A percentile compares a stretch with the other conserved stretches of the same genome.
phyloP scores from a whole-genome alignment of 2,888 invertebrate genomes.

The Tipula vernalis region DNA sequence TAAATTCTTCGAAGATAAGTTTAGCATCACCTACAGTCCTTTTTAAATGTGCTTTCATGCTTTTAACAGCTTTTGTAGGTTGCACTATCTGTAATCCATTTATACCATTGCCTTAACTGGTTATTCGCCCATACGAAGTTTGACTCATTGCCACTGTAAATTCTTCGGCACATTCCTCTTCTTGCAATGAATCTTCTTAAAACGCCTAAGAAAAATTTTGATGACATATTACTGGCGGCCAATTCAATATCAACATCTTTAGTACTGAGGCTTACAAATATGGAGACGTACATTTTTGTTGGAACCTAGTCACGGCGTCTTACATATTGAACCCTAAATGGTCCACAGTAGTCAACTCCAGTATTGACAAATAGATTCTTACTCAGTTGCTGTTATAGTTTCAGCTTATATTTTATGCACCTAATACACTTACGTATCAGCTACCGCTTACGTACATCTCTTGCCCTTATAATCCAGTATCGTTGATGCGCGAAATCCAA shows the following conservation, averaged over 20 bases:
- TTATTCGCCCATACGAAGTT: neutral
- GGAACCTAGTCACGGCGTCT: neutral
- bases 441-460: neutral
- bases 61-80: too few relatives aligned
- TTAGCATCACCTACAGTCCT: too few relatives aligned
- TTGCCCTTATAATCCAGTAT: neutral
- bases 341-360: neutral
- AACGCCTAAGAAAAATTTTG: neutral
- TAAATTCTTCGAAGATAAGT: too few relatives aligned
- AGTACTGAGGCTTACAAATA: neutral
- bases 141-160: neutral
- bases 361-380: neutral
- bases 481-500: neutral
- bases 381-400: neutral
- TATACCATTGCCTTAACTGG: neutral
- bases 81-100: too few relatives aligned
- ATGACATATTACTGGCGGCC: neutral
- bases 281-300: neutral
- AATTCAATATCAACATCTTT: neutral
- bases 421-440: neutral
- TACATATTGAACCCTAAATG: neutral
- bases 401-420: neutral
- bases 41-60: too few relatives aligned
- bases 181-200: neutral
- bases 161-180: neutral